phyloP scores from a whole-genome alignment of 2,888 invertebrate genomes.

The Cinara cedri region DNA sequence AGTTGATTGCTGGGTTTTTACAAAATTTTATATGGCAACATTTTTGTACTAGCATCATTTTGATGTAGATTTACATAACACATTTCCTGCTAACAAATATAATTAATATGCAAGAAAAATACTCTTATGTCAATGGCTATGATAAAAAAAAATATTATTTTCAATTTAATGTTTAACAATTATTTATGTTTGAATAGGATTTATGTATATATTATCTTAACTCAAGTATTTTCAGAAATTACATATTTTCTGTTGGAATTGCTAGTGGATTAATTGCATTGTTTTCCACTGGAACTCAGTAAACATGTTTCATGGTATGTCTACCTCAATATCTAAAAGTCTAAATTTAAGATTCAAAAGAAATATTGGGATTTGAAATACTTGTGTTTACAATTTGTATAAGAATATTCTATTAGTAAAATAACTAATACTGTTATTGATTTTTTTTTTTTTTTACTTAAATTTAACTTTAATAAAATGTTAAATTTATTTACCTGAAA shows the following conservation, averaged over 20 bases:
- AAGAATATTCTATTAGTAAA: constrained; percentile 29
- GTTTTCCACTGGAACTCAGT: constrained; percentile 90
- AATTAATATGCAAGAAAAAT: too few species aligned
- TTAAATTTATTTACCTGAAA: not conserved
- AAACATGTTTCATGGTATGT: constrained; percentile 61
- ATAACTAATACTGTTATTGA: not conserved
- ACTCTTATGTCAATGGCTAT: too few species aligned
- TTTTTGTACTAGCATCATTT: too few species aligned
- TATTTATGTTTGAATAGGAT: not conserved
- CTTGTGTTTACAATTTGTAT: constrained; percentile 31
- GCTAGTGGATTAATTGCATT: constrained; percentile 91
- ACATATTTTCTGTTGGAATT: constrained; percentile 85
- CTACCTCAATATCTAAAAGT: not conserved
- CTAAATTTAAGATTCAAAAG: not conserved
- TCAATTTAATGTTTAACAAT: not conserved
- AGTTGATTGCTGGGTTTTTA: too few species aligned
- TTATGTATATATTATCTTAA: constrained; percentile 59
- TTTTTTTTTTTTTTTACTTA: constrained; percentile 1
- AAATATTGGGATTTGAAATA: not conserved
- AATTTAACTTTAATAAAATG: not conserved
- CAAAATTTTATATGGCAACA: too few species aligned
- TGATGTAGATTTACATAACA: too few species aligned
- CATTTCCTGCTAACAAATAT: too few species aligned
- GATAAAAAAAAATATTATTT: not conserved
- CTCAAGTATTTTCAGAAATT: constrained; percentile 71